These are phyloP conservation scores for Tragopan temminckii DNA, from an alignment of 2,797 vertebrate species.

Conservation along the genomic window DNA sequence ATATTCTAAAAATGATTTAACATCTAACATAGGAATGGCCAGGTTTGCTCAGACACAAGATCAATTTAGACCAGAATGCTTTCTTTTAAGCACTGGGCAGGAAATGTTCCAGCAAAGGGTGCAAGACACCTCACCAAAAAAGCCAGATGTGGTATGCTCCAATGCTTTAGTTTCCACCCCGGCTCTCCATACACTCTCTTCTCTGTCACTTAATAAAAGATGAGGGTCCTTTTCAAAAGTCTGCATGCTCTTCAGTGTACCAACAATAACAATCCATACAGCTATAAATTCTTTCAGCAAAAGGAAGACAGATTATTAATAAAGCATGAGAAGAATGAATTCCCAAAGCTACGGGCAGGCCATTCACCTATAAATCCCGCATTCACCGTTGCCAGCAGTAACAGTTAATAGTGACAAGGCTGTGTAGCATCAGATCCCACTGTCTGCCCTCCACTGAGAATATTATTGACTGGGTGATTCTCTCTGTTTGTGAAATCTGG, in stretches of 20 bases:
- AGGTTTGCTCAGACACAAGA: background rate
- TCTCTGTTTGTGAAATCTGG: constrained; percentile 34
- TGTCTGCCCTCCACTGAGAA: constrained; percentile 10
- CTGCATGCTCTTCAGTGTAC: background rate
- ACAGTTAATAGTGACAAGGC: constrained; percentile 21
- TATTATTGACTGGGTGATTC: background rate
- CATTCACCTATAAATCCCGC: constrained; percentile 30
- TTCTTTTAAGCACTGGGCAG: background rate
- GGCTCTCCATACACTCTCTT: background rate
- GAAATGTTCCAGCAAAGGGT: background rate
- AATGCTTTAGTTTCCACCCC: background rate
- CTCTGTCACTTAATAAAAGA: constrained; percentile 13
- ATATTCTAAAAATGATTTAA: background rate
- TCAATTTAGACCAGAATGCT: background rate
- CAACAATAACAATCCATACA: background rate
- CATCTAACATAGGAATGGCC: background rate
- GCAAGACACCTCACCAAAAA: background rate
- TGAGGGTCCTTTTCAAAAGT: background rate
- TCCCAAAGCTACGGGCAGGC: background rate
- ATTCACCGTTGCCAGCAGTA: background rate
- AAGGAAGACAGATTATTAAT: constrained; percentile 1
- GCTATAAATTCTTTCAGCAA: background rate
- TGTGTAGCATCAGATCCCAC: constrained; percentile 14
- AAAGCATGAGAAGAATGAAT: constrained; percentile 21
- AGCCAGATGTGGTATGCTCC: background rate